Base-by-base conservation (phyloP, 2,888 invertebrate genomes). In the Drosophila histrio region DNA sequence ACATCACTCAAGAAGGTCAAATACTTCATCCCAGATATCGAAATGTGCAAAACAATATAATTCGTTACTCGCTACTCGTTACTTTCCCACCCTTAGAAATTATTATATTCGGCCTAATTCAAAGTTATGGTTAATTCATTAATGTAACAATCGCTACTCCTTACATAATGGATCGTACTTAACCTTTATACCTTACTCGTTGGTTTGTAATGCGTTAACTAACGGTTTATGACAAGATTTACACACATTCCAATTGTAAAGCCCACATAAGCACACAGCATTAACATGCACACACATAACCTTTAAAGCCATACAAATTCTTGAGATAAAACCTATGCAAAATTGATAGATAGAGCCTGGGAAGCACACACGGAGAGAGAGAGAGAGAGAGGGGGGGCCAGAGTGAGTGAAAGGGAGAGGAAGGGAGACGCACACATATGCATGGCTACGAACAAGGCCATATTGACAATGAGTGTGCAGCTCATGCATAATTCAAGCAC, bases 401-500 rank as follows among this genome's bases (percentile, higher is more conserved):
- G 13, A 15, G 32, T 21, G 13, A 21, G 19, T 21, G 46, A 21
- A 34, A 9, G 8, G 13, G 21, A 32, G 32, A 34, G 21, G 15
- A 22, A 24, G 22, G 26, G n/a, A 30, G 13, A 32, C 19, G n/a
- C 34, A 36, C 34, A 49, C n/a, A 44, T 7, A 49, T 53, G 43
- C 46, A 49, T 41, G 43, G 41, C 15, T 19, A 49, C 32, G 63
- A 41, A 64, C 83, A 81, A 82, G 86, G 86, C 66, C 86, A 71
- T 66, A 79, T 73, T 82, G 81, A 82, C 79, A 82, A 76, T 68
- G 59, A 49, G 53, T 60, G 71, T 61, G 72, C 58, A 54, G 52
- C 68, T 81, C 76, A 85, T 81, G 79, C 80, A 81, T 81, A 82
- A 85, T 85, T 81, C 80, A 81, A 62, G 70, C 39, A 56, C 49